These are phyloP conservation scores for Latheticus oryzae DNA, from an alignment of 2,888 invertebrate species.

Conservation along the genomic window DNA sequence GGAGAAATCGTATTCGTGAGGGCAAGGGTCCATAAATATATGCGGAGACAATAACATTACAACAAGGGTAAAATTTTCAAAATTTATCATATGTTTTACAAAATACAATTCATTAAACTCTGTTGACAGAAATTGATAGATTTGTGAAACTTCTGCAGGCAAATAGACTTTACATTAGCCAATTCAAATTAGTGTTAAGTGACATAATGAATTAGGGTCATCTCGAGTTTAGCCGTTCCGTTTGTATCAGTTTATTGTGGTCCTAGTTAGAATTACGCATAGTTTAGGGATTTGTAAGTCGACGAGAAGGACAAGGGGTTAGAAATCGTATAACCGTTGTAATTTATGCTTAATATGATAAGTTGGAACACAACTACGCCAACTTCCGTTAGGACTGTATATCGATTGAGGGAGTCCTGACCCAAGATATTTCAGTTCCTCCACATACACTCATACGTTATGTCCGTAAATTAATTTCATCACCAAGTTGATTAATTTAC, in stretches of 20 bases:
- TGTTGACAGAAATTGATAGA: slow-evolving; percentile 2
- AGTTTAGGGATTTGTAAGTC: slow-evolving; percentile 39
- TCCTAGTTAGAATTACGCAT: slow-evolving; percentile 37
- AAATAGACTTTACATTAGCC: slow-evolving; percentile 26
- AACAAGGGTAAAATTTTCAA: no score
- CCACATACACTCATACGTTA: slow-evolving; percentile 25
- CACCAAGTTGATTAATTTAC: slow-evolving; percentile 28
- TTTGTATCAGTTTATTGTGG: slow-evolving; percentile 33
- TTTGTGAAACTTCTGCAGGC: slow-evolving; percentile 6
- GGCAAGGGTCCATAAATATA: no score
- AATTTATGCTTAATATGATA: slow-evolving; percentile 37
- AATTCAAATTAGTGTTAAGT: slow-evolving; percentile 38
- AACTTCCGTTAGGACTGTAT: slow-evolving; percentile 28
- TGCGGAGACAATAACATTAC: no score
- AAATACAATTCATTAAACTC: no score
- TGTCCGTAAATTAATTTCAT: slow-evolving; percentile 34
- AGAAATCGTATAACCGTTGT: slow-evolving; percentile 28
- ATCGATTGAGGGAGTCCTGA: slow-evolving; percentile 30
- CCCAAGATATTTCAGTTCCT: slow-evolving; percentile 30
- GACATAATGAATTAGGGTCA: slow-evolving; percentile 40
- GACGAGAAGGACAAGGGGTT: slow-evolving; percentile 34
- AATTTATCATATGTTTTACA: no score
- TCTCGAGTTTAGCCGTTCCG: slow-evolving; percentile 29
- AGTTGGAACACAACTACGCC: slow-evolving; percentile 26
- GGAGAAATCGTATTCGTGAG: no score